Base-by-base conservation (phyloP, 2,888 invertebrate species). In the Sthenelais limicola region DNA sequence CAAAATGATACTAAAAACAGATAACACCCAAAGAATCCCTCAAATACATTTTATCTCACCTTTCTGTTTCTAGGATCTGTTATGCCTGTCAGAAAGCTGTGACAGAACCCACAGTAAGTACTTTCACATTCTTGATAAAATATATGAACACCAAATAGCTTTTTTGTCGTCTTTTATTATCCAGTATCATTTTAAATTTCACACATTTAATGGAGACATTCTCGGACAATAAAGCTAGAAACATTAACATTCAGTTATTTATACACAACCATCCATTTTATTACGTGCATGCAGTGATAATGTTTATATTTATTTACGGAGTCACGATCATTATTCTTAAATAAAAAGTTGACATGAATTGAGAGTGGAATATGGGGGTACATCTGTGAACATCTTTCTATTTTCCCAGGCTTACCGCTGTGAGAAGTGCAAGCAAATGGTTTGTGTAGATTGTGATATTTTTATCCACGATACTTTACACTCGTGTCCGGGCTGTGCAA, bases 381-480 rank as follows among this genome's bases (percentile, higher is more conserved):
- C n/a, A n/a, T n/a, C n/a, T n/a, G n/a, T n/a, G n/a, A n/a, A n/a
- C n/a, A 58, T n/a, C 7, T 70, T 73, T 35, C 15, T 32, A 43
- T 24, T 38, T 76, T 89, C 90, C 72, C 89, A 94, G 93, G 90
- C 95, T 26, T 97, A 93, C 86, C 90, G 91, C 49, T 98, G 98
- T 88, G 90, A 90, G 43, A 92, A 92, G 24, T 98, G 98, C 88
- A 88, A 87, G 4, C 92, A 93, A 85, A 89, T 91, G 73, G 98
- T 94, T 88, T 99, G 99, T 87, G 91, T 95, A 82, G 97, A 98
- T 88, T 99, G 99, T 90, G 98, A 98, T 90, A 91, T 95, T 80
- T 94, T 96, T 85, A 92, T 98, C 48, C 95, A 98, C 79, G 95
- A 95, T 80, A 93, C 95, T 0, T 90, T 99, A 70, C 98, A 99